A percentile compares a stretch with the other conserved stretches of the same genome.
phyloP scores from a whole-genome alignment of 2,888 invertebrate genomes.

The Craniophora ligustri region DNA sequence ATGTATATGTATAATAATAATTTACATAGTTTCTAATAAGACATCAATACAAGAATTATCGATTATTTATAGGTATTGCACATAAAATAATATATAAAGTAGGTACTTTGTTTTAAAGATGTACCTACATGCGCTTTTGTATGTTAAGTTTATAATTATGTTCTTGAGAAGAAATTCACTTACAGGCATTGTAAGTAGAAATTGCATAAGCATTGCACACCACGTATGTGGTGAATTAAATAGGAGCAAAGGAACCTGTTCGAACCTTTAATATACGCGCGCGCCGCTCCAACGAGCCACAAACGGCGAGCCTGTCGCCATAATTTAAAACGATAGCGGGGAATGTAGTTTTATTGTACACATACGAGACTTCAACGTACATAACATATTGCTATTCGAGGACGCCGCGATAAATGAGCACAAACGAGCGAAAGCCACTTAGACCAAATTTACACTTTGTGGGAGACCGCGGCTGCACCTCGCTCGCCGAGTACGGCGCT shows the following conservation, averaged over 20 bases:
- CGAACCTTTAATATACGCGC: conserved; percentile 73
- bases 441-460: conserved; percentile 87
- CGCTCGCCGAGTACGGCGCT: conserved; percentile 61
- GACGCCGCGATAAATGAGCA: conserved; percentile 81
- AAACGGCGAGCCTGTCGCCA: conserved; percentile 79
- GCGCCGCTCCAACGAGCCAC: conserved; percentile 74
- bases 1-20: no score
- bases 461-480: conserved; percentile 82
- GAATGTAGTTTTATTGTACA: conserved; percentile 81
- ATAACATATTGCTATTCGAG: conserved; percentile 78
- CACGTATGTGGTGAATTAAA: conserved; percentile 83
- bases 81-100: no score
- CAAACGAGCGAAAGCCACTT: conserved; percentile 86
- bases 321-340: conserved; percentile 82
- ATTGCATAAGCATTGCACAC: conserved; percentile 82
- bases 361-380: conserved; percentile 75
- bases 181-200: conserved; percentile 76
- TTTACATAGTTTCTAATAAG: no score
- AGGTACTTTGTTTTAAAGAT: no score
- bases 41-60: no score
- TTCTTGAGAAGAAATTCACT: conserved; percentile 63
- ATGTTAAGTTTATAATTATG: not conserved
- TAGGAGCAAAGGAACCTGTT: conserved; percentile 85
- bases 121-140: no score
- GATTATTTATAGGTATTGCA: not conserved